A percentile compares a stretch with the other conserved stretches of the same genome.
Evolutionary conservation across 2,888 invertebrate genomes (phyloP).

Genomic region (Malthinus seriepunctatus): DNA sequence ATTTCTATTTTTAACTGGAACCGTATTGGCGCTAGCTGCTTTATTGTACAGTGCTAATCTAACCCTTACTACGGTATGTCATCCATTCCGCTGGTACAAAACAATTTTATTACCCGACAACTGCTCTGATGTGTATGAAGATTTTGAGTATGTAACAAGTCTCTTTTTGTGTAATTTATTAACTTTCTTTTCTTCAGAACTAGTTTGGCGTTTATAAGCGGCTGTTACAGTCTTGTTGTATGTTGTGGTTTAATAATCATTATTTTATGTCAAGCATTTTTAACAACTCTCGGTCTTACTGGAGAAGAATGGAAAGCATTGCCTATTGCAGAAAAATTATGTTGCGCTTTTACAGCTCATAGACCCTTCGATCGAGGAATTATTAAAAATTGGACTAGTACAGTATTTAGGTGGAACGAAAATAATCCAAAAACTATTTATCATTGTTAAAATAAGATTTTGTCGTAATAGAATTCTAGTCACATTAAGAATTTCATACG

Average conservation of each 20-base stretch:
- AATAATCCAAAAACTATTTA: no score
- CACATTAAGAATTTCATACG: no score
- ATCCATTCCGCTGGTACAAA: constrained; percentile 71
- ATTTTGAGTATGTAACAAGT: constrained; percentile 67
- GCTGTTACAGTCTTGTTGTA: constrained; percentile 26
- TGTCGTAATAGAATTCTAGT: no score
- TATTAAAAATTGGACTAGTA: constrained; percentile 43
- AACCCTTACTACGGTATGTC: constrained; percentile 84
- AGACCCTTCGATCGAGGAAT: constrained; percentile 44
- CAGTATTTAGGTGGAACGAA: background rate
- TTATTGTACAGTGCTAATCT: constrained; percentile 77
- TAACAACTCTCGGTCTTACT: constrained; percentile 58
- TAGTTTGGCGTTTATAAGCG: constrained; percentile 30
- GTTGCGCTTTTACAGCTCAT: constrained; percentile 39
- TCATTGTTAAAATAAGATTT: no score
- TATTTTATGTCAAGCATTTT: constrained; percentile 46
- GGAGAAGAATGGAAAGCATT: constrained; percentile 56
- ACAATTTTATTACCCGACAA: constrained; percentile 78
- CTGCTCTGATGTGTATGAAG: constrained; percentile 81
- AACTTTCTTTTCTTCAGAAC: constrained; percentile 23
- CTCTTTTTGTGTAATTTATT: background rate
- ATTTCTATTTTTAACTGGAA: constrained; percentile 70
- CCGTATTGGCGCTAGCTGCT: constrained; percentile 67
- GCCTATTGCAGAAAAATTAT: constrained; percentile 40
- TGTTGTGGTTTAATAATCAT: constrained; percentile 18